Evolutionary conservation across 2,888 invertebrate species (phyloP).

Genomic region (Micropterix aruncella): DNA sequence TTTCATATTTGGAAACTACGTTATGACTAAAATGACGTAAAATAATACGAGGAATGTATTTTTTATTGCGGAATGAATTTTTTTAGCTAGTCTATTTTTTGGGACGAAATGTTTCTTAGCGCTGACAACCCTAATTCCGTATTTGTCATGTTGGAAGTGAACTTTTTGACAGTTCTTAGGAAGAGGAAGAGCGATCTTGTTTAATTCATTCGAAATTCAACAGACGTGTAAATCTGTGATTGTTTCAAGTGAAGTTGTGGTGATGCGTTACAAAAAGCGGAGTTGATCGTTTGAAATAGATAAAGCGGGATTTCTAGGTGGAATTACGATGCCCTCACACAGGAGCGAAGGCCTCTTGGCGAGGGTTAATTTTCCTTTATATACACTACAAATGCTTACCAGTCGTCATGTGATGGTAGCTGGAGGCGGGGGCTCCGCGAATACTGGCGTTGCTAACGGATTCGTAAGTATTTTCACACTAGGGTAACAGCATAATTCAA

Average conservation of each 20-base stretch:
- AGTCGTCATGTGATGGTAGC: constrained; percentile 90
- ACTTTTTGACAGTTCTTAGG: background rate
- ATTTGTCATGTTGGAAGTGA: background rate
- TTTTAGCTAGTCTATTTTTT: no score
- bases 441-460: constrained; percentile 94
- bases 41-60: no score
- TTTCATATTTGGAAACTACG: no score
- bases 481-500: constrained; percentile 1
- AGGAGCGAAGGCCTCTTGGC: constrained; percentile 63
- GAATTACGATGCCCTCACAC: constrained; percentile 25
- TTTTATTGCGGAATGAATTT: no score
- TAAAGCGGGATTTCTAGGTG: background rate
- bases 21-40: no score
- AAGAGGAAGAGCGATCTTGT: background rate
- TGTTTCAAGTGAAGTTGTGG: no score
- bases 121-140: no score
- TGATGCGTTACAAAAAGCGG: no score
- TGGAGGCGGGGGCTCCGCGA: constrained; percentile 93
- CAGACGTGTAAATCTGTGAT: background rate
- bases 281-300: no score
- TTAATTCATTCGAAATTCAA: background rate
- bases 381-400: constrained; percentile 79
- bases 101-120: no score
- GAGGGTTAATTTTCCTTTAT: constrained; percentile 86
- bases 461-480: constrained; percentile 55